A percentile compares a stretch with the other conserved stretches of the same genome.
These are phyloP conservation scores for Drosophila gunungcola DNA, from an alignment of 1,140 invertebrate species.

Conservation along the genomic window DNA sequence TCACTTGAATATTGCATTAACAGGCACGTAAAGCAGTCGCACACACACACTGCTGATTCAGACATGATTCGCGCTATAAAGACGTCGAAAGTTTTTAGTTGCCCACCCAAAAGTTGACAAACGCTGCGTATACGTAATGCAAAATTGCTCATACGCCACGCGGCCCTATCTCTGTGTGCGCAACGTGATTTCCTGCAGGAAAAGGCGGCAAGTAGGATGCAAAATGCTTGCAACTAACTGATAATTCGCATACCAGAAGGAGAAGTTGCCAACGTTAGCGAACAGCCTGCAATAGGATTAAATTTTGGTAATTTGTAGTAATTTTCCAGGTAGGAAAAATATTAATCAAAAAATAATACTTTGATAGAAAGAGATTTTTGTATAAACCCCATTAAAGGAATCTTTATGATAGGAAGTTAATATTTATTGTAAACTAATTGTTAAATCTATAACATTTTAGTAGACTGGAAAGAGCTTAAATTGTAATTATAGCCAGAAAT, in stretches of 20 bases:
- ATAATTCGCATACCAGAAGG: constrained; percentile 57
- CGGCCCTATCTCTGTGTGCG: constrained; percentile 32
- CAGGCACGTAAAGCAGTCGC: constrained; percentile 74
- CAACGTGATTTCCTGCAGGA: constrained; percentile 74
- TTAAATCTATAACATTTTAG: no score
- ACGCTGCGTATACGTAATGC: constrained; percentile 67
- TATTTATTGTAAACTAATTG: no score
- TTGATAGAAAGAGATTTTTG: no score
- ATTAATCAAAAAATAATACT: no score
- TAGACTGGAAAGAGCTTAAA: no score
- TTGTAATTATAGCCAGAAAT: no score
- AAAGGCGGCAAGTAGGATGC: constrained; percentile 63
- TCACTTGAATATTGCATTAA: constrained; percentile 84
- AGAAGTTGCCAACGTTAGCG: background rate
- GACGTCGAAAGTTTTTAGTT: constrained; percentile 72
- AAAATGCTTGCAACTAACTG: constrained; percentile 83
- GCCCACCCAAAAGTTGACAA: constrained; percentile 55
- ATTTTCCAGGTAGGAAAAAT: background rate
- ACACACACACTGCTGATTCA: constrained; percentile 28
- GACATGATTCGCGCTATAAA: constrained; percentile 66
- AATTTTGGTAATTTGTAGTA: constrained; percentile 11
- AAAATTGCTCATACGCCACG: constrained; percentile 77
- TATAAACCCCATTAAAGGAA: no score
- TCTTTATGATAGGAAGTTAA: no score
- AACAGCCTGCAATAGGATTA: constrained; percentile 14